Evolutionary conservation across 1,140 invertebrate species (phyloP).

Genomic region (Doryteuthis pealeii): DNA sequence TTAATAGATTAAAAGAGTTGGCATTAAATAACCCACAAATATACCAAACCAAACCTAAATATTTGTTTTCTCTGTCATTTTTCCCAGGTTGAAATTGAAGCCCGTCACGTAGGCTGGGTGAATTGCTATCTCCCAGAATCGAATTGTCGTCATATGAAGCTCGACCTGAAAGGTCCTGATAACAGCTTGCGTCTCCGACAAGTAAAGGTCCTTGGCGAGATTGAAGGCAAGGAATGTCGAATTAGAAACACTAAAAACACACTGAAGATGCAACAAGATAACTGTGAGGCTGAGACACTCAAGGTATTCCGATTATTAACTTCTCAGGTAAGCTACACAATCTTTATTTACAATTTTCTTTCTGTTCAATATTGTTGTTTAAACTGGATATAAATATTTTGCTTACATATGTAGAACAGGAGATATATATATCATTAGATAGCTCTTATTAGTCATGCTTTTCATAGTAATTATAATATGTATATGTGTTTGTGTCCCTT

Average conservation of each 20-base stretch:
- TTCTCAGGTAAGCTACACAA: slow-evolving; percentile 76
- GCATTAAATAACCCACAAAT: no score
- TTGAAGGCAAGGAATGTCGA: slow-evolving; percentile 40
- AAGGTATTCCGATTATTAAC: slow-evolving; percentile 92
- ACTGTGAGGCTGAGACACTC: slow-evolving; percentile 89
- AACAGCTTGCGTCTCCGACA: slow-evolving; percentile 86
- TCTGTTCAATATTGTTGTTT: no score
- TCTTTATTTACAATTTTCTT: neutral
- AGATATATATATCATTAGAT: no score
- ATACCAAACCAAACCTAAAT: no score
- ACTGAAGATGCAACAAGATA: slow-evolving; percentile 63
- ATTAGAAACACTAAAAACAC: slow-evolving; percentile 48
- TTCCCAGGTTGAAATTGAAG: slow-evolving; percentile 77
- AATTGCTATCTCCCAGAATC: slow-evolving; percentile 76
- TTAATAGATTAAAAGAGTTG: no score
- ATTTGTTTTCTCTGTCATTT: neutral
- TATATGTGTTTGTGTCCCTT: no score
- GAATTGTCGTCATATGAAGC: slow-evolving; percentile 61
- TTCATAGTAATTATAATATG: no score
- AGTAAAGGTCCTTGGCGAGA: slow-evolving; percentile 64
- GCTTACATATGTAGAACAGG: no score
- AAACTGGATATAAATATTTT: no score
- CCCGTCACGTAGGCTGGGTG: slow-evolving; percentile 64
- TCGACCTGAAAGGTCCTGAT: slow-evolving; percentile 90
- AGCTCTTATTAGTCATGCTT: neutral